phyloP scores from a whole-genome alignment of 1,140 invertebrate genomes.

The Agrypnia vestita region DNA sequence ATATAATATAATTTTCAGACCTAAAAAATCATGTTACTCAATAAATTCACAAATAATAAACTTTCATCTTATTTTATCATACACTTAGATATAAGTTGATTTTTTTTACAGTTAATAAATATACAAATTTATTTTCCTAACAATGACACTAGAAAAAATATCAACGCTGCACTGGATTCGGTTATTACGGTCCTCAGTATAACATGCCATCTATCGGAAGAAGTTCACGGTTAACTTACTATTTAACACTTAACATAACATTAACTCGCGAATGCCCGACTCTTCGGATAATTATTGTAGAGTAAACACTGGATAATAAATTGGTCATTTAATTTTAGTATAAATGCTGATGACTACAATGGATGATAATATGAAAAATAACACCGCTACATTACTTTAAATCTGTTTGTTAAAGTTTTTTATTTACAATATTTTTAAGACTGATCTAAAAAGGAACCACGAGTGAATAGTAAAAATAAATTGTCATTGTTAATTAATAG shows the following conservation, averaged over 20 bases:
- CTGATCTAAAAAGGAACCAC: neutral
- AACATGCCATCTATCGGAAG: constrained; percentile 17
- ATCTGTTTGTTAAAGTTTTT: too few species aligned
- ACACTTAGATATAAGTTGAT: constrained; percentile 24
- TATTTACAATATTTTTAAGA: too few species aligned
- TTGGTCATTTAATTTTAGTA: constrained; percentile 32
- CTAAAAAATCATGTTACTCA: constrained; percentile 33
- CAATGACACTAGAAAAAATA: constrained; percentile 53
- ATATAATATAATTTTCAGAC: constrained; percentile 40
- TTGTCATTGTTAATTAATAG: neutral
- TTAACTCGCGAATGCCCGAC: neutral
- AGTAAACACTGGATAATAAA: neutral
- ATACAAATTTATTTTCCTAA: constrained; percentile 46
- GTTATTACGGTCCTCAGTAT: constrained; percentile 5
- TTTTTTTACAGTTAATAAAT: constrained; percentile 49
- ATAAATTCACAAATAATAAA: constrained; percentile 23
- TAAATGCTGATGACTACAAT: constrained; percentile 11
- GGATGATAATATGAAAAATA: too few species aligned
- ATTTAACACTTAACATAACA: constrained; percentile 34
- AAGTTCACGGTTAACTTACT: constrained; percentile 25
- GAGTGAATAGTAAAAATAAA: neutral
- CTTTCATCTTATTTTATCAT: constrained; percentile 35
- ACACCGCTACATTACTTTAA: too few species aligned
- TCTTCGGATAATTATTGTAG: neutral
- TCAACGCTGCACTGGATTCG: constrained; percentile 37